phyloP scores from a whole-genome alignment of 2,797 vertebrate species.

The Agapornis canus region DNA sequence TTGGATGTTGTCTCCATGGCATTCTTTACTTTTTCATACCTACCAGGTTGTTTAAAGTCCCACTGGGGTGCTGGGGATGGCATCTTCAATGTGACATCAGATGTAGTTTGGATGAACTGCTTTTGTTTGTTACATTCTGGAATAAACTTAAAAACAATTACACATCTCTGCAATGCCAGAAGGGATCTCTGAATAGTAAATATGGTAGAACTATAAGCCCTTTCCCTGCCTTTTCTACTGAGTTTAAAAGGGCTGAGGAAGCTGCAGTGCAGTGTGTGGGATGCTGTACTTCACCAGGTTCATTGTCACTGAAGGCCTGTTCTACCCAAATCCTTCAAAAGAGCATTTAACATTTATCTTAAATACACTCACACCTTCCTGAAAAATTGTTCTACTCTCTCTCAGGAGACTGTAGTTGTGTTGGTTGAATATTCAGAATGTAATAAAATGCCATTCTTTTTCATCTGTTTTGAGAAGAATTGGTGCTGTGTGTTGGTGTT shows the following conservation, averaged over 20 bases:
- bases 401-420: background rate
- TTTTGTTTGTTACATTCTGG: background rate
- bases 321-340: background rate
- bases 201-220: background rate
- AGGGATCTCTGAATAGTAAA: background rate
- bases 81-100: background rate
- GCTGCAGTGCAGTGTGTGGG: background rate
- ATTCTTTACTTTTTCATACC: background rate
- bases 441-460: background rate
- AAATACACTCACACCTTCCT: background rate
- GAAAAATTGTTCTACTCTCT: background rate
- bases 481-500: background rate
- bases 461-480: background rate
- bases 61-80: background rate
- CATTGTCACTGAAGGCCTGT: background rate
- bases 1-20: background rate
- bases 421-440: background rate
- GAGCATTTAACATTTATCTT: background rate
- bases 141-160: background rate
- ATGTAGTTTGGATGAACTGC: background rate
- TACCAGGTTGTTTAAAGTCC: background rate
- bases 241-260: background rate
- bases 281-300: background rate
- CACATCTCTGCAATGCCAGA: background rate
- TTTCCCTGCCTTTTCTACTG: background rate